These are phyloP conservation scores for Beroe ovata DNA, from an alignment of 37 sponge, comb jelly and placozoan genomes.

Conservation along the genomic window DNA sequence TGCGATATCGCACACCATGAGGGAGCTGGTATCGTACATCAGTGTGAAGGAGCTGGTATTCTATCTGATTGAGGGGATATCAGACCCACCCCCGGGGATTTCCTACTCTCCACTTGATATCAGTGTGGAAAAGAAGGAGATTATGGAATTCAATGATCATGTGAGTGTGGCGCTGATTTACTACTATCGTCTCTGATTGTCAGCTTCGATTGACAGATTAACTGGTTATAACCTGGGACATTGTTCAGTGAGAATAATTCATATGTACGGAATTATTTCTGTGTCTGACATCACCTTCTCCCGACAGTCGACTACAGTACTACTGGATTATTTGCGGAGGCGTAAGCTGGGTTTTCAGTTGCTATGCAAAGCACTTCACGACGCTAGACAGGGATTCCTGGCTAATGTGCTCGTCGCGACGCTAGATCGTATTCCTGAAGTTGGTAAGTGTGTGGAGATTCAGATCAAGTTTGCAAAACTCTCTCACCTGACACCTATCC, in stretches of 20 bases:
- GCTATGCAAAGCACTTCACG: background rate
- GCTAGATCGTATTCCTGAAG: constrained; percentile 10
- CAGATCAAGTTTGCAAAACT: too few relatives aligned
- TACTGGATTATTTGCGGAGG: constrained; percentile 10
- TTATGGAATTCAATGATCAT: background rate
- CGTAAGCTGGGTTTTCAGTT: background rate
- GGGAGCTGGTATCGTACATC: background rate
- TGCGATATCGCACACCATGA: background rate
- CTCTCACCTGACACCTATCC: too few relatives aligned
- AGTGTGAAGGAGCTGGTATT: constrained; percentile 2
- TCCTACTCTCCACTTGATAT: constrained; percentile 18
- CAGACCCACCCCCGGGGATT: background rate
- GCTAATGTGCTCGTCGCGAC: background rate
- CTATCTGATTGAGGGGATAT: background rate
- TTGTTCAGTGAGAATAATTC: too few relatives aligned
- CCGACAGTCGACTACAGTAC: background rate
- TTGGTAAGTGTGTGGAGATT: too few relatives aligned
- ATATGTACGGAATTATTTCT: too few relatives aligned
- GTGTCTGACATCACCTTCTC: too few relatives aligned
- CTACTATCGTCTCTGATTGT: too few relatives aligned
- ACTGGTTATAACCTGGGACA: too few relatives aligned
- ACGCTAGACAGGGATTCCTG: background rate
- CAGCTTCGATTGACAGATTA: too few relatives aligned
- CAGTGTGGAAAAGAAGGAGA: background rate
- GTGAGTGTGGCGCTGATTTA: too few relatives aligned